These are phyloP conservation scores for Chunga burmeisteri DNA, from an alignment of 2,113 vertebrate genomes.

Conservation along the genomic window DNA sequence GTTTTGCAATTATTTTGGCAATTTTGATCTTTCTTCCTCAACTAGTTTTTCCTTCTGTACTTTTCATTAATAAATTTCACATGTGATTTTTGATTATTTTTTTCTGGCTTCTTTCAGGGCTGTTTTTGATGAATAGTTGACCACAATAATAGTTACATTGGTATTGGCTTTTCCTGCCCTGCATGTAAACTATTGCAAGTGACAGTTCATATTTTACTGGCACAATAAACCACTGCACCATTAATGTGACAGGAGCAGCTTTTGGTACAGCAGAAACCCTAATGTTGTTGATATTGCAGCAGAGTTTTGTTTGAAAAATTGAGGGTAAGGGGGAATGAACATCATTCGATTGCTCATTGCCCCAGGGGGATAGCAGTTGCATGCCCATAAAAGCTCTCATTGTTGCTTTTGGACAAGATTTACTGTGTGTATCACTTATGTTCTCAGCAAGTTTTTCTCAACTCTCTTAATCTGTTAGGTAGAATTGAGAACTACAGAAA, in stretches of 20 bases:
- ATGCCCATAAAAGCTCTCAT: not conserved
- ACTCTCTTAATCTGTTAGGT: not conserved
- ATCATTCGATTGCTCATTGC: not conserved
- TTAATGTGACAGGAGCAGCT: not conserved
- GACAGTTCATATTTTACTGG: not conserved
- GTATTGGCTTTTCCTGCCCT: not conserved
- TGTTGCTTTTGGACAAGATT: constrained; percentile 8
- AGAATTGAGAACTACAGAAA: not conserved
- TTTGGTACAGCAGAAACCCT: not conserved
- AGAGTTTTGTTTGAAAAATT: not conserved
- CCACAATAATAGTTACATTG: not conserved
- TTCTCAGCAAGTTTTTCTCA: not conserved
- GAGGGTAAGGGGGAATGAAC: not conserved
- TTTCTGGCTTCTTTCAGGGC: not conserved
- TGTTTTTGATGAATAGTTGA: not conserved
- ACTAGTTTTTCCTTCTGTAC: not conserved
- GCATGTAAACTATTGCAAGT: not conserved
- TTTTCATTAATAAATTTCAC: not conserved
- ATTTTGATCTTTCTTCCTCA: not conserved
- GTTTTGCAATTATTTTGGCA: not conserved
- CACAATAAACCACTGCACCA: not conserved
- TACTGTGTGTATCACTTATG: rapidly evolving
- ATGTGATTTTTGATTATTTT: not conserved
- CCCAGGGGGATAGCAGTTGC: not conserved
- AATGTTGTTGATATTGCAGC: not conserved